Evolutionary conservation across 2,888 invertebrate species (phyloP).

Genomic region (Sclerodermus sp.): DNA sequence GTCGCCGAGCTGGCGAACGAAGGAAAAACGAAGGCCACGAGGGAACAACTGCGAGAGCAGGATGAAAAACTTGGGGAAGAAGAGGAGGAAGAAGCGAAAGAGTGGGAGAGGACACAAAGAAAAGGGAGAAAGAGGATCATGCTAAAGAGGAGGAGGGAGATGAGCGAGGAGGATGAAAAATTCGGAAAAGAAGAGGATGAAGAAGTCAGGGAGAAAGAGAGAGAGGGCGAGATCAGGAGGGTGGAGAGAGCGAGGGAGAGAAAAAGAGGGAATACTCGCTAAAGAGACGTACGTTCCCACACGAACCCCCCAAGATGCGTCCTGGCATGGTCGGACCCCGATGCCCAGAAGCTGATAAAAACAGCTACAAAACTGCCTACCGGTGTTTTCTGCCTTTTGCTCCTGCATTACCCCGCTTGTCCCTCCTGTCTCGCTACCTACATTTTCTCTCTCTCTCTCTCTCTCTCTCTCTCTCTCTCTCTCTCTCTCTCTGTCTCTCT

Average conservation of each 20-base stretch:
- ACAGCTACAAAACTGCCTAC: conserved; percentile 56
- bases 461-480: conserved; percentile 11
- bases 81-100: conserved; percentile 12
- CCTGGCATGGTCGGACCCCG: conserved; percentile 47
- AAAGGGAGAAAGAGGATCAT: no score
- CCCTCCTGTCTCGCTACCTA: neutral
- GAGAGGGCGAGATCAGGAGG: conserved; percentile 12
- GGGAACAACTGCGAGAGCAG: no score
- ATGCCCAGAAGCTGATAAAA: conserved; percentile 58
- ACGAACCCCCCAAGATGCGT: conserved; percentile 58
- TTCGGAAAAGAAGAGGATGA: conserved; percentile 14
- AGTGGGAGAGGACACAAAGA: conserved; percentile 18
- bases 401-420: conserved; percentile 33
- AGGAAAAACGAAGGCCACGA: conserved; percentile 21
- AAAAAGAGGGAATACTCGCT: conserved; percentile 31
- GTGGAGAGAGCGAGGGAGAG: conserved; percentile 16
- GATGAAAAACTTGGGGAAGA: conserved; percentile 25
- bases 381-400: conserved; percentile 41
- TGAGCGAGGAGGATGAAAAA: conserved; percentile 17
- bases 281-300: conserved; percentile 58
- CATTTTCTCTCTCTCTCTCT: conserved; percentile 12
- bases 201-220: conserved; percentile 22
- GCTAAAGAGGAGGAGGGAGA: conserved; percentile 22
- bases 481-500: conserved; percentile 16
- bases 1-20: conserved; percentile 28